Evolutionary conservation across 2,797 vertebrate species (phyloP).

Genomic region (Neopelma chrysocephalum): DNA sequence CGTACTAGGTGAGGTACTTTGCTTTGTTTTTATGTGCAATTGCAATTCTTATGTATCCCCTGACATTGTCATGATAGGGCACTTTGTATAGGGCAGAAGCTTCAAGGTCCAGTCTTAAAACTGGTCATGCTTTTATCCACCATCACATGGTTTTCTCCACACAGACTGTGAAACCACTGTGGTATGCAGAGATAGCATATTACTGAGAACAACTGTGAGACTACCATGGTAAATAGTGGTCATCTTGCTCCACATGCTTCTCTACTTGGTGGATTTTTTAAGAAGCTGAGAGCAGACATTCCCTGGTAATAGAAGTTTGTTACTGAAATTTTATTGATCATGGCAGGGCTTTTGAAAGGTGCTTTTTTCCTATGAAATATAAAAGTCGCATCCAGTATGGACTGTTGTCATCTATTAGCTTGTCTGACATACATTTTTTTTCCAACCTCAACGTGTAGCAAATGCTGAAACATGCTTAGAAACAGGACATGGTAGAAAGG

Average conservation of each 20-base stretch:
- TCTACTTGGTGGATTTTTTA: neutral
- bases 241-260: neutral
- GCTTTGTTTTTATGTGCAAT: neutral
- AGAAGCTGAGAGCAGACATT: neutral
- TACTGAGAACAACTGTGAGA: neutral
- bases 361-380: neutral
- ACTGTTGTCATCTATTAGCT: neutral
- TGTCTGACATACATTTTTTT: neutral
- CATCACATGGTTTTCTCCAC: neutral
- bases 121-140: neutral
- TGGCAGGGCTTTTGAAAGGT: neutral
- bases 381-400: neutral
- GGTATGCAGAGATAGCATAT: neutral
- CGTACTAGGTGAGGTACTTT: neutral
- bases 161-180: neutral
- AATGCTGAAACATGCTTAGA: neutral
- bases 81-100: neutral
- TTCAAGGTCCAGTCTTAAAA: neutral
- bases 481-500: neutral
- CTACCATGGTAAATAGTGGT: neutral
- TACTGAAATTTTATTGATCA: neutral
- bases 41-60: neutral
- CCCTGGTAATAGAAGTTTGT: neutral
- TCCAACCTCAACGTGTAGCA: fast-evolving
- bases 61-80: neutral